Conservation (phyloP, 2,888 invertebrate species). For the Habroteleia sp. region DNA sequence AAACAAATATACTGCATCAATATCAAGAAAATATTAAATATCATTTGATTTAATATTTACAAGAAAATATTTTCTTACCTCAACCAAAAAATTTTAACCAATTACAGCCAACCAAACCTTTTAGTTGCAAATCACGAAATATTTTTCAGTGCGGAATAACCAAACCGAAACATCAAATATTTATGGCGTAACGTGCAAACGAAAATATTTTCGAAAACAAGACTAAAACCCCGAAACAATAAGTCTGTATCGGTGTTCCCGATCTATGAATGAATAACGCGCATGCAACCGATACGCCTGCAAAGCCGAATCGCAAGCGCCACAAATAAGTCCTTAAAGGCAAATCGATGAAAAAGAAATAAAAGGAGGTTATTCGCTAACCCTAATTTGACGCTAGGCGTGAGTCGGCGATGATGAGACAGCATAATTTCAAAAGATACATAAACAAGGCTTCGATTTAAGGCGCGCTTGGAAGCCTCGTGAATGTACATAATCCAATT, state of each 20-base stretch:
- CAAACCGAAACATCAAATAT: too few species aligned
- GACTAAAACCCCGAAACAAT: conserved; percentile 6
- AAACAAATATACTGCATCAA: too few species aligned
- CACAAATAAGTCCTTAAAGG: conserved; percentile 45
- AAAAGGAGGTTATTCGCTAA: conserved; percentile 60
- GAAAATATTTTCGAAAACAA: background rate
- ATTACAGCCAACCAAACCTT: too few species aligned
- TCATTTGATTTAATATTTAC: too few species aligned
- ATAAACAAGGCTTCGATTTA: conserved; percentile 65
- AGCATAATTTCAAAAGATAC: conserved; percentile 62
- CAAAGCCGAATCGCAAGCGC: conserved; percentile 25
- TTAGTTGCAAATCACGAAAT: too few species aligned
- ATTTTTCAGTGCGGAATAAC: too few species aligned
- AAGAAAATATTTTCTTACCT: too few species aligned
- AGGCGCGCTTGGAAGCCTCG: conserved; percentile 63
- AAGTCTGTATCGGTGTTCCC: background rate
- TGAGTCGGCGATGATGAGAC: conserved; percentile 61
- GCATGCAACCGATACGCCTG: conserved; percentile 33
- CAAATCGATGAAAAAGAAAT: conserved; percentile 46
- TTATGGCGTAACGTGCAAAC: too few species aligned
- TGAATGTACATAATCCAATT: conserved; percentile 65
- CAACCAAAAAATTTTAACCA: too few species aligned
- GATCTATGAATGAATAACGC: conserved; percentile 48
- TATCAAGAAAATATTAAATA: too few species aligned
- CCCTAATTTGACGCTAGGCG: conserved; percentile 59